Conservation (phyloP, 2,888 invertebrate genomes). For the Deilephila elpenor region DNA sequence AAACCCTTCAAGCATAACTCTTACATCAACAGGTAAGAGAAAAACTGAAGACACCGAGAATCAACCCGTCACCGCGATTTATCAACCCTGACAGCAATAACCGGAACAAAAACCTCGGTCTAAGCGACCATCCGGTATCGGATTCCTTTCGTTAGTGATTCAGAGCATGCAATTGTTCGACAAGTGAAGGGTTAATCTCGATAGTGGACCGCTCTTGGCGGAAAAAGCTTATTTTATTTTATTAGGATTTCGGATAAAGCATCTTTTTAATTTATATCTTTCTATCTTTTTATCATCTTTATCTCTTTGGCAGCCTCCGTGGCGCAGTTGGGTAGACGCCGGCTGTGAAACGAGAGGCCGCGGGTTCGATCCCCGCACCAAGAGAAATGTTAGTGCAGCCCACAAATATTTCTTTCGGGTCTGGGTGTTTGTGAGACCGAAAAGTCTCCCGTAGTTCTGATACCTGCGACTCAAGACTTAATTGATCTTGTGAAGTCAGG, state of each 20-base stretch:
- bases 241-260: neutral
- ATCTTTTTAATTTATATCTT: too few species aligned
- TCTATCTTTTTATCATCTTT: too few species aligned
- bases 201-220: neutral
- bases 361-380: too few species aligned
- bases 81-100: constrained; percentile 22
- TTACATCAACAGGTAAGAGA: constrained; percentile 16
- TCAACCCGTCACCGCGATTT: constrained; percentile 20
- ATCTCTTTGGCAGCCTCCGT: too few species aligned
- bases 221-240: neutral
- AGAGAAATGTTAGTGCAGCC: too few species aligned
- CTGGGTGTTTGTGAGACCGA: too few species aligned
- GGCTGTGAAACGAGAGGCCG: too few species aligned
- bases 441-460: too few species aligned
- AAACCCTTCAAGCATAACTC: neutral
- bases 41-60: constrained; percentile 10
- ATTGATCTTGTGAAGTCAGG: too few species aligned
- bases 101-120: constrained; percentile 14
- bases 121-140: constrained; percentile 1
- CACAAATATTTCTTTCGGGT: too few species aligned
- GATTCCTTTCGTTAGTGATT: constrained; percentile 11
- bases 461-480: too few species aligned
- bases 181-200: constrained; percentile 1
- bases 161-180: neutral
- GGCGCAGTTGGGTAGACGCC: too few species aligned